These are phyloP conservation scores for Melitaea athalia DNA, from an alignment of 2,888 invertebrate genomes.

Conservation along the genomic window DNA sequence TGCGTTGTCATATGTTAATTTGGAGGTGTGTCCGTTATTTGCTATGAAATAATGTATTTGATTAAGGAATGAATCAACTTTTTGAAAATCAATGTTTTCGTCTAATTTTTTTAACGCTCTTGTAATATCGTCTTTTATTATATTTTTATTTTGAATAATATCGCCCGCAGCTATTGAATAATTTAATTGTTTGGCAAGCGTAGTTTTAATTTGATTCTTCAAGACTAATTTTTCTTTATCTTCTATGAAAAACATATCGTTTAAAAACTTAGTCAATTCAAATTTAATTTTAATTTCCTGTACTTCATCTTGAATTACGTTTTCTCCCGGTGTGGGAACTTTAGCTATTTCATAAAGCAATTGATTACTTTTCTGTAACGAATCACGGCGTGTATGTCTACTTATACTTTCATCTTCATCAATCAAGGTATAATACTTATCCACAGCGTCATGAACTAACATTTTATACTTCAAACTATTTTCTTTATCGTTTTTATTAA, in stretches of 20 bases:
- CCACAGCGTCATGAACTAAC: slow-evolving; percentile 50
- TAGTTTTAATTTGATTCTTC: slow-evolving; percentile 45
- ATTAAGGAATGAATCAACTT: slow-evolving; percentile 50
- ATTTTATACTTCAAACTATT: slow-evolving; percentile 49
- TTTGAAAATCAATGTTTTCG: slow-evolving; percentile 41
- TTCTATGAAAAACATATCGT: slow-evolving; percentile 44
- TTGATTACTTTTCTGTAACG: slow-evolving; percentile 53
- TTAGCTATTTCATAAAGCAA: slow-evolving; percentile 55
- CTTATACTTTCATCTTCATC: slow-evolving; percentile 34
- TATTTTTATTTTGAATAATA: slow-evolving; percentile 44
- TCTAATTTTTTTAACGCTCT: slow-evolving; percentile 51
- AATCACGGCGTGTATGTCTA: slow-evolving; percentile 34
- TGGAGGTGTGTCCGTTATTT: background rate
- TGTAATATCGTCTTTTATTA: slow-evolving; percentile 54
- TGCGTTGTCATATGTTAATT: background rate
- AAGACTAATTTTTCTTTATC: slow-evolving; percentile 36
- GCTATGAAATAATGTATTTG: slow-evolving; percentile 43
- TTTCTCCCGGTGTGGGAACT: slow-evolving; percentile 42
- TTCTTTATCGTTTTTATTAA: slow-evolving; percentile 50
- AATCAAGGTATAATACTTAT: slow-evolving; percentile 43
- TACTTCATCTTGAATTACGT: slow-evolving; percentile 42
- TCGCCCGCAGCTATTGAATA: slow-evolving; percentile 54
- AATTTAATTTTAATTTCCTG: slow-evolving; percentile 48
- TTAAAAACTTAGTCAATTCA: slow-evolving; percentile 49
- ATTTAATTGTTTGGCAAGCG: slow-evolving; percentile 53